Base-by-base conservation (phyloP, 2,888 invertebrate genomes). In the Portevinia maculata region DNA sequence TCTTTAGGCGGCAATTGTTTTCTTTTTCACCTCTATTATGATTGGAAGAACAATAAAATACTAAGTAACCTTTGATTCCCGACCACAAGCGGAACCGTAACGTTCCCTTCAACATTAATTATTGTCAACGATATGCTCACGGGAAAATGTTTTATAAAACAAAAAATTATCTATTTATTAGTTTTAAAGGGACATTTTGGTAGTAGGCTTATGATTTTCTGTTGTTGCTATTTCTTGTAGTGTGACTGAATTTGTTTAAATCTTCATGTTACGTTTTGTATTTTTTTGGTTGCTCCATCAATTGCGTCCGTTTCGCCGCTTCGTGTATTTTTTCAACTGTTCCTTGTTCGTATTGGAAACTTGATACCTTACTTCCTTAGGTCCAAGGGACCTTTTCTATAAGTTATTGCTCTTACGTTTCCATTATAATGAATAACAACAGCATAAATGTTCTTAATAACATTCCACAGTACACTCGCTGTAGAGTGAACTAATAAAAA, bases 31-130 rank as follows among this genome's bases (percentile, higher is more conserved):
- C 28, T 71, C 55, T 59, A 24, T 11, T 7, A 11, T 17, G 69
- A 69, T 57, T 78, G 64, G 46, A 64, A 71, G 65, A 71, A 78
- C 70, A 75, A 75, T 74, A 62, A 46, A 34, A 44, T 24, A 60
- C 19, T 69, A 19, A 55, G 48, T 57, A 13, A 30, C 32, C 17
- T 39, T 70, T 69, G 70, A 70, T 53, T 70, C 19, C 8, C 11
- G 9, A 9, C 4, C 24, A 53, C 21, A 21, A 59, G 75, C 67
- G 59, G 74, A 75, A 79, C 74, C 32, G 44, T 32, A 44, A 4
- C 24, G 15, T n/a, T 57, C 24, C 28, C 21, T 21, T 52, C 41
- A 39, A 39, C 13, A 62, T 41, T 76, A 50, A 44, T 44, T 48
- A 48, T 41, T 57, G 57, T 78, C 76, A 62, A 76, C 67, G 37